Conservation (phyloP, 2,888 invertebrate genomes). For the Acanthococcus lagerstroemiae region DNA sequence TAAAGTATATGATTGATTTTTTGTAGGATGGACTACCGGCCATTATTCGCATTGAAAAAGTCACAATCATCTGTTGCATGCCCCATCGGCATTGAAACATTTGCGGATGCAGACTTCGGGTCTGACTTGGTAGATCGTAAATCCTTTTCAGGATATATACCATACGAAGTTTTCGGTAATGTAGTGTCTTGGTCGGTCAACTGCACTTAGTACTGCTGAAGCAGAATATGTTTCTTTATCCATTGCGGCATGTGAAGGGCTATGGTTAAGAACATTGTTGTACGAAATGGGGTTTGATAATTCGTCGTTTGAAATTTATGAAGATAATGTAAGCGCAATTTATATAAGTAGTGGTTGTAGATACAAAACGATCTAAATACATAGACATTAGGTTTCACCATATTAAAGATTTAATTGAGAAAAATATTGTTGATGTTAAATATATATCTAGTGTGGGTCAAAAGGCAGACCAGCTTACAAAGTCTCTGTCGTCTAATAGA, state of each 20-base stretch:
- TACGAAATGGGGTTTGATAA: not conserved
- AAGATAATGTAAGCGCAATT: not conserved
- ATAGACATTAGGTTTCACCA: not conserved
- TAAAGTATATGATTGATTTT: too few relatives aligned
- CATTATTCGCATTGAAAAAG: too few relatives aligned
- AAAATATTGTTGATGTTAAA: not conserved
- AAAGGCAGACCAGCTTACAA: not conserved
- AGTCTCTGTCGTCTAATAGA: not conserved
- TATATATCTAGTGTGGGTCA: not conserved
- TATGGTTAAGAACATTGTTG: not conserved
- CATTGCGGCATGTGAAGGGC: not conserved
- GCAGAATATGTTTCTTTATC: not conserved
- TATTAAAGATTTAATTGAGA: not conserved
- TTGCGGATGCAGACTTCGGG: slow-evolving; percentile 5
- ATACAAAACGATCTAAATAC: not conserved
- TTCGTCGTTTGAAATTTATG: not conserved
- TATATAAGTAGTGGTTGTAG: not conserved
- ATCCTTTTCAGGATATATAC: not conserved
- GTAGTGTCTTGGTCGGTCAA: not conserved
- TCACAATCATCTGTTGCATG: too few relatives aligned
- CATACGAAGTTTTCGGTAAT: not conserved
- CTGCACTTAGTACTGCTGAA: not conserved
- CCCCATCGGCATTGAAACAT: too few relatives aligned
- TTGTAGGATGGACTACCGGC: too few relatives aligned
- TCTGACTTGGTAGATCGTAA: not conserved